Conservation (phyloP, 2,113 vertebrate genomes). For the Manacus vitellinus region DNA sequence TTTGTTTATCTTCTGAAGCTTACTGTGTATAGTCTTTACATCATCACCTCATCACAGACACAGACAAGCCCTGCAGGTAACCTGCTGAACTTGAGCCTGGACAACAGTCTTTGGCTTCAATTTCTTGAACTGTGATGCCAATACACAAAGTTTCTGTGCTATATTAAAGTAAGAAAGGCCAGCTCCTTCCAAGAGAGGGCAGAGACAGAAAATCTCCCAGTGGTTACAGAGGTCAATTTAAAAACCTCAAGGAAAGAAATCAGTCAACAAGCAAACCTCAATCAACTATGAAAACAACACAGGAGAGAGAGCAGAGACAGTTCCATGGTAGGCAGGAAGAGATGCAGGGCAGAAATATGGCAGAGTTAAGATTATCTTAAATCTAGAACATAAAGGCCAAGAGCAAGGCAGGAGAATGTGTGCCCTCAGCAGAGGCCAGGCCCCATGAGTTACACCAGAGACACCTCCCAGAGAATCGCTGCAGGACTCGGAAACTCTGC, state of each 20-base stretch:
- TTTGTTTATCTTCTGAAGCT: background rate
- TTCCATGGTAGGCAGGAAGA: background rate
- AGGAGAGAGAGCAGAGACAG: background rate
- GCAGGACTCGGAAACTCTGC: background rate
- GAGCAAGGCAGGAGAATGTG: fast-evolving
- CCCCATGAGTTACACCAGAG: background rate
- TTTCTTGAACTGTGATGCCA: background rate
- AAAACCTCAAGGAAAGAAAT: background rate
- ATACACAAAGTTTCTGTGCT: background rate
- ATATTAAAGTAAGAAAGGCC: background rate
- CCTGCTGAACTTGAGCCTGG: fast-evolving
- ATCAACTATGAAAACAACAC: background rate
- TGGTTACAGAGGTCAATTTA: background rate
- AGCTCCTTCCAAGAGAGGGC: background rate
- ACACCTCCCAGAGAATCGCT: background rate
- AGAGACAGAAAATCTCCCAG: background rate
- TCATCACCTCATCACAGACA: background rate
- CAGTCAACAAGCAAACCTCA: background rate
- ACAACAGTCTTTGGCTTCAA: background rate
- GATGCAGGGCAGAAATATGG: background rate
- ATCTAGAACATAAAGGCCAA: background rate
- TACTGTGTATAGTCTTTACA: background rate
- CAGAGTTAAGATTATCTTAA: background rate
- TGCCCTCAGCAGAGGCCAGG: background rate
- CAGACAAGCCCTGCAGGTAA: background rate